phyloP scores from a whole-genome alignment of 2,888 invertebrate genomes.

The Drosophila cracens region DNA sequence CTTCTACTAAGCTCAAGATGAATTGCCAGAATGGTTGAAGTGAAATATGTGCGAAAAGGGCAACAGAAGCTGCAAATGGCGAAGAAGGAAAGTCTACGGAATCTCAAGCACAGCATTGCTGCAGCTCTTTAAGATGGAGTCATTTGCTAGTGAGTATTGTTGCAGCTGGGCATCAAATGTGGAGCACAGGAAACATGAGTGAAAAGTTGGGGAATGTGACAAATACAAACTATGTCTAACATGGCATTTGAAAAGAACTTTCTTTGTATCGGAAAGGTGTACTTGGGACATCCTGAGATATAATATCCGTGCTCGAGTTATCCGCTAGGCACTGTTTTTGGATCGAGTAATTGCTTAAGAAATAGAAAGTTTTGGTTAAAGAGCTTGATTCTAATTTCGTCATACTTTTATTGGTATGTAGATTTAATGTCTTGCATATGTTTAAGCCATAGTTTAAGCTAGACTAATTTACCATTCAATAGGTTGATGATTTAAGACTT shows the following conservation, averaged over 20 bases:
- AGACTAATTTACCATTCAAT: not conserved
- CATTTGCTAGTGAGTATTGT: conserved; percentile 17
- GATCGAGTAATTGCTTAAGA: not conserved
- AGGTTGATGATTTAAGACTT: not conserved
- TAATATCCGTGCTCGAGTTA: not conserved
- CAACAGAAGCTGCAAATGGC: conserved; percentile 9
- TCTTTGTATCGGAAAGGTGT: not conserved
- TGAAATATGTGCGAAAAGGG: conserved; percentile 9
- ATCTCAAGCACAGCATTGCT: conserved; percentile 14
- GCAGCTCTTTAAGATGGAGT: conserved; percentile 5
- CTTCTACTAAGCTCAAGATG: conserved; percentile 53
- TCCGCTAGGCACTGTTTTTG: not conserved
- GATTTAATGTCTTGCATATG: not conserved
- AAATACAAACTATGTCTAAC: conserved; percentile 7
- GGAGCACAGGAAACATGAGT: conserved; percentile 5
- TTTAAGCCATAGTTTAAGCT: not conserved
- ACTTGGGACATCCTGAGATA: conserved; percentile 2
- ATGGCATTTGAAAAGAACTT: conserved; percentile 13
- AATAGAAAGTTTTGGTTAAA: not conserved
- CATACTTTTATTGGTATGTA: not conserved
- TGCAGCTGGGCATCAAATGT: conserved; percentile 16
- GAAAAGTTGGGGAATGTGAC: conserved; percentile 3
- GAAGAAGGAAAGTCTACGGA: conserved; percentile 18
- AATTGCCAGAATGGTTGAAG: conserved; percentile 24
- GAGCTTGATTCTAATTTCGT: not conserved